Evolutionary conservation across 2,113 vertebrate genomes (phyloP).

Genomic region (Podilymbus podiceps): DNA sequence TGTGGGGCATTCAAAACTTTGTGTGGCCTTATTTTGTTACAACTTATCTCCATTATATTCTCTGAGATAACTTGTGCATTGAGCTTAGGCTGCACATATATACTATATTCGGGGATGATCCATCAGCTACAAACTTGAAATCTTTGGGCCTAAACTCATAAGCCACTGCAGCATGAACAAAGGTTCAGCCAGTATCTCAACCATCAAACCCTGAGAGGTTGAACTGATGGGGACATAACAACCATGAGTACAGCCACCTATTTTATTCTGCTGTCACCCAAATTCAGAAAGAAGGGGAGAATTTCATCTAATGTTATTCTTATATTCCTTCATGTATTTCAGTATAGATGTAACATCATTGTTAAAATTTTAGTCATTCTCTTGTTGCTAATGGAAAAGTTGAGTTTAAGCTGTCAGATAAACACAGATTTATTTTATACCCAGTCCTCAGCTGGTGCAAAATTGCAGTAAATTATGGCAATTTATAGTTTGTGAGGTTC

Average conservation of each 20-base stretch:
- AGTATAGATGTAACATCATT: not conserved
- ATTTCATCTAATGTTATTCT: not conserved
- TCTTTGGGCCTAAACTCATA: not conserved
- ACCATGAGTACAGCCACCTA: not conserved
- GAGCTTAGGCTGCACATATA: not conserved
- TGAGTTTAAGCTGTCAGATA: not conserved
- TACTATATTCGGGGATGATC: fast-evolving
- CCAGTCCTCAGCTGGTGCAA: not conserved
- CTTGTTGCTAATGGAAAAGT: not conserved
- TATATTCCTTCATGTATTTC: not conserved
- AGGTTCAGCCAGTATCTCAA: not conserved
- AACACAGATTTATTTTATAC: not conserved
- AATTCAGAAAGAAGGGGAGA: not conserved
- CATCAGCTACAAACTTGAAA: not conserved
- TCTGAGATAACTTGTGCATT: not conserved
- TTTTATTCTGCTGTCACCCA: not conserved
- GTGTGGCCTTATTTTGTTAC: not conserved
- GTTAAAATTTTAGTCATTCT: not conserved
- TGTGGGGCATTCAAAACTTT: not conserved
- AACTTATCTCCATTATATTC: not conserved
- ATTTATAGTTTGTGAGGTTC: not conserved
- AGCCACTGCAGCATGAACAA: not conserved
- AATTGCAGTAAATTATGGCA: not conserved
- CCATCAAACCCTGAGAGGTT: not conserved
- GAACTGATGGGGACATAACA: not conserved